A percentile compares a stretch with the other conserved stretches of the same genome.
These are phyloP conservation scores for Dryoscopus gambensis DNA, from an alignment of 2,113 vertebrate genomes.

Conservation along the genomic window DNA sequence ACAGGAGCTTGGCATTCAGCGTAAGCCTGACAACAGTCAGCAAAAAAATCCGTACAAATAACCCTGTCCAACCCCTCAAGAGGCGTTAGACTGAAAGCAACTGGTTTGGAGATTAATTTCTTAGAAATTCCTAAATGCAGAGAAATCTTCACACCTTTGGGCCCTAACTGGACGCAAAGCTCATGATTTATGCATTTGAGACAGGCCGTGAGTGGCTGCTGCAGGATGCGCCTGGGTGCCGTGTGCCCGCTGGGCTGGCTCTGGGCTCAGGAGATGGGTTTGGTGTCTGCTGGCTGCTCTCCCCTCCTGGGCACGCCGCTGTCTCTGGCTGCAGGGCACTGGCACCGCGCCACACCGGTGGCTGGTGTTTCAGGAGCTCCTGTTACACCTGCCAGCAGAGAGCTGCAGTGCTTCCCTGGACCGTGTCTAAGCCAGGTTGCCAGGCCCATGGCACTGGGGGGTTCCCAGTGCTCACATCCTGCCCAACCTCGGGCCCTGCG, in stretches of 20 bases:
- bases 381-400: background rate
- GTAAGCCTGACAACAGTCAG: background rate
- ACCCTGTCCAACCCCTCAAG: background rate
- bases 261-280: background rate
- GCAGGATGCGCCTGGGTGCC: background rate
- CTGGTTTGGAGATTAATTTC: background rate
- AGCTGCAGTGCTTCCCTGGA: background rate
- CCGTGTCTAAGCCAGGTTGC: background rate
- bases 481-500: too few species aligned
- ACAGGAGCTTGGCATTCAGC: background rate
- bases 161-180: background rate
- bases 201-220: background rate
- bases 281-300: background rate
- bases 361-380: background rate
- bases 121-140: background rate
- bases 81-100: background rate
- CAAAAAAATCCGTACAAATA: background rate
- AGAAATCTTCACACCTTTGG: background rate
- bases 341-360: fast-evolving
- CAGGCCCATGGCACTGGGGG: fast-evolving
- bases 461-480: background rate
- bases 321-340: background rate
- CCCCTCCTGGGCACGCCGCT: background rate
- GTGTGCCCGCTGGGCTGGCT: background rate
- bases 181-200: background rate